These are phyloP conservation scores for Hesperophylax magnus DNA, from an alignment of 1,140 invertebrate species.

Conservation along the genomic window DNA sequence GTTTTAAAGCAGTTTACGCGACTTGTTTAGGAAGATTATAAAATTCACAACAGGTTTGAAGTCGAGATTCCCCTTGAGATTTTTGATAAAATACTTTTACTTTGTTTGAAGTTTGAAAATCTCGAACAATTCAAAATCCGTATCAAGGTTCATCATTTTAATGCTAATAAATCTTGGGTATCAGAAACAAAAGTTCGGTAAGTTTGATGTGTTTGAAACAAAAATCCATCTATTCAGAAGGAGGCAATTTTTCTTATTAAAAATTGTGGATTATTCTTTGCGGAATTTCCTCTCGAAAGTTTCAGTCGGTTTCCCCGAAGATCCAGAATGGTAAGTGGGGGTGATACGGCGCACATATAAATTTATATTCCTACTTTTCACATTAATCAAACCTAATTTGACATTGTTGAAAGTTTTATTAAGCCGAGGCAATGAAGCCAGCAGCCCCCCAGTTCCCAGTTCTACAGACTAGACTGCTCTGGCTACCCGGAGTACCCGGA, in stretches of 20 bases:
- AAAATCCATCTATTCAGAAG: not conserved
- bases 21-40: too few relatives aligned
- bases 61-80: too few relatives aligned
- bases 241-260: conserved; percentile 25
- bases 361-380: conserved; percentile 51
- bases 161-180: conserved; percentile 10
- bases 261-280: conserved; percentile 1
- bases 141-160: conserved; percentile 19
- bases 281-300: not conserved
- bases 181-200: conserved; percentile 13
- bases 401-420: conserved; percentile 56
- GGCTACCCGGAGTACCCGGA: not conserved
- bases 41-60: too few relatives aligned
- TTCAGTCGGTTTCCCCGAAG: not conserved
- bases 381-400: conserved; percentile 56
- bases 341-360: conserved; percentile 44
- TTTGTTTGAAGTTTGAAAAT: too few relatives aligned
- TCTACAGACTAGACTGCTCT: not conserved
- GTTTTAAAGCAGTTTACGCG: too few relatives aligned
- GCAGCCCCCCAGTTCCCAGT: not conserved
- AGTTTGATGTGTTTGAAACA: conserved; percentile 11
- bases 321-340: not conserved
- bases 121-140: not conserved
- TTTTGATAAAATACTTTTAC: too few relatives aligned
- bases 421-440: conserved; percentile 28